A percentile compares a stretch with the other conserved stretches of the same genome.
These are phyloP conservation scores for Tetrax tetrax DNA, from an alignment of 2,113 vertebrate species.

Conservation along the genomic window DNA sequence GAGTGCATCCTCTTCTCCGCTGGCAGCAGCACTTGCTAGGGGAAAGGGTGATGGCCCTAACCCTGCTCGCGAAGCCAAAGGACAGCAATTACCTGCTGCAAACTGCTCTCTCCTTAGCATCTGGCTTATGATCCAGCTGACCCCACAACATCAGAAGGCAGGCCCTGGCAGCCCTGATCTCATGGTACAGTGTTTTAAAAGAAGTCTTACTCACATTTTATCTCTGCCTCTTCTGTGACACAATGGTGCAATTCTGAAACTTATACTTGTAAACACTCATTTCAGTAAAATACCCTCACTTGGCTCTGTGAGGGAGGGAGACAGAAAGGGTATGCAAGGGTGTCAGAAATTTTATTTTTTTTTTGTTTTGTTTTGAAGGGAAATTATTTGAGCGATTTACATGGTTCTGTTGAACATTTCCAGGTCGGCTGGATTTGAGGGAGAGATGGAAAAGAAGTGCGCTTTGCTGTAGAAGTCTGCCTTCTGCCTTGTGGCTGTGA, in stretches of 20 bases:
- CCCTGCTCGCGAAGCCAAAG: accelerated
- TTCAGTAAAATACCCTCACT: neutral
- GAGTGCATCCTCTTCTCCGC: neutral
- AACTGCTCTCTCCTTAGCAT: neutral
- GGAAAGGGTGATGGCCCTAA: neutral
- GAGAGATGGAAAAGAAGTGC: neutral
- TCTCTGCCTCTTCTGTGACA: neutral
- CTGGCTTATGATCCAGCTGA: neutral
- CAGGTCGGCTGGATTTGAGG: neutral
- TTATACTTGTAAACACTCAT: neutral
- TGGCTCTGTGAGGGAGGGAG: neutral
- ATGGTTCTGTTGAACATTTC: neutral
- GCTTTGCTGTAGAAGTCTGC: neutral
- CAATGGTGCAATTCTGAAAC: neutral
- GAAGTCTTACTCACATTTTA: neutral
- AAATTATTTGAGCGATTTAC: neutral
- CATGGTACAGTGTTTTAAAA: neutral
- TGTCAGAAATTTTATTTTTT: neutral
- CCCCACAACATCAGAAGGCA: neutral
- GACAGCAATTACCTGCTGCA: neutral
- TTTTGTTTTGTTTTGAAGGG: neutral
- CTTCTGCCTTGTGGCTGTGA: neutral
- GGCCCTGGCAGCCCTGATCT: neutral
- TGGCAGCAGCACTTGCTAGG: neutral
- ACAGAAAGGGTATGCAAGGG: neutral